Conservation (phyloP, 2,113 vertebrate genomes). For the Hystrix cristata region DNA sequence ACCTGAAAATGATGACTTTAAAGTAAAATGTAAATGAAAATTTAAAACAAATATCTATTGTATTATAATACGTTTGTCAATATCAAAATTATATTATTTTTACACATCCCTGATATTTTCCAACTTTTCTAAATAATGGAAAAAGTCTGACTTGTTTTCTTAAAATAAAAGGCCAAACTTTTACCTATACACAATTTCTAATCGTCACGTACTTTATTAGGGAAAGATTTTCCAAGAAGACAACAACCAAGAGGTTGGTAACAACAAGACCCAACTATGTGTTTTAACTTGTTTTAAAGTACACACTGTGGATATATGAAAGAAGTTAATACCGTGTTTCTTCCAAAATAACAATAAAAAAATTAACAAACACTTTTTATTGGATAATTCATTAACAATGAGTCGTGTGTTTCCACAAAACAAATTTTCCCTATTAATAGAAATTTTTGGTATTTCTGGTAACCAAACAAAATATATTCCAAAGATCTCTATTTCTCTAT, state of each 20-base stretch:
- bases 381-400: background rate
- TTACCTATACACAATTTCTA: background rate
- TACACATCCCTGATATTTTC: background rate
- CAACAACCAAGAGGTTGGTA: background rate
- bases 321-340: background rate
- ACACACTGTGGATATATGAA: background rate
- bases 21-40: background rate
- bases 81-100: background rate
- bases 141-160: background rate
- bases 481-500: background rate
- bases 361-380: background rate
- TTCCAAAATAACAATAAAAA: background rate
- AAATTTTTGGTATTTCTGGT: background rate
- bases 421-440: background rate
- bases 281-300: background rate
- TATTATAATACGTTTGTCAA: background rate
- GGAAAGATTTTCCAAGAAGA: background rate
- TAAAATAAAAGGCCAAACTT: background rate
- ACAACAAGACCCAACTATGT: background rate
- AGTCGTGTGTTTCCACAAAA: background rate
- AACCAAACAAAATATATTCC: background rate
- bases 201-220: background rate
- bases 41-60: background rate
- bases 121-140: background rate
- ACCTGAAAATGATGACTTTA: background rate